Conservation (phyloP, 1,140 invertebrate species). For the Armadillidium nasatum region DNA sequence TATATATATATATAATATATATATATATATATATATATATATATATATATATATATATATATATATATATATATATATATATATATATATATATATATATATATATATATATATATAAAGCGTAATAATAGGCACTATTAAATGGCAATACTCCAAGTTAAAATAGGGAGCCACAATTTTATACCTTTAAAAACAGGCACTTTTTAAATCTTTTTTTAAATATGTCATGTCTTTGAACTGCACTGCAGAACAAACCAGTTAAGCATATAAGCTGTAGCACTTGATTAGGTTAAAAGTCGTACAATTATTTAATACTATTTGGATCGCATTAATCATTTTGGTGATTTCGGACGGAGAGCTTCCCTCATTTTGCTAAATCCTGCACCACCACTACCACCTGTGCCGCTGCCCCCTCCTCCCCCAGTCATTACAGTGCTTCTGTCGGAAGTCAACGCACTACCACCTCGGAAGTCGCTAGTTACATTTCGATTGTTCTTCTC, state of each 20-base stretch:
- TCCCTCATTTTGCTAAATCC: constrained; percentile 24
- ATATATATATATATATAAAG: neutral
- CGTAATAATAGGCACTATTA: constrained; percentile 3
- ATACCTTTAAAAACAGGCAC: neutral
- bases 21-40: too few species aligned
- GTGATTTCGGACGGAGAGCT: constrained; percentile 32
- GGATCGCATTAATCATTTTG: constrained; percentile 22
- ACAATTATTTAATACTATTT: neutral
- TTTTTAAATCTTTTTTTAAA: neutral
- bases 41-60: too few species aligned
- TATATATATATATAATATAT: too few species aligned
- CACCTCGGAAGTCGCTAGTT: too few species aligned
- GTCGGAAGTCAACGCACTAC: too few species aligned
- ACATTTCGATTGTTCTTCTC: neutral
- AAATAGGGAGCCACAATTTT: neutral
- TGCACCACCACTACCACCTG: neutral
- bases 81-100: too few species aligned
- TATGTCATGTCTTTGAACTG: neutral
- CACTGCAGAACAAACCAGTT: neutral
- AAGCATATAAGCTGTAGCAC: too few species aligned
- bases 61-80: too few species aligned
- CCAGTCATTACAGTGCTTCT: neutral
- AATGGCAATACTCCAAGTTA: neutral
- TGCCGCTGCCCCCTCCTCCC: constrained; percentile 18
- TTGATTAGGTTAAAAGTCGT: neutral